Conservation (phyloP, 2,113 vertebrate genomes). For the Peromyscus maniculatus region DNA sequence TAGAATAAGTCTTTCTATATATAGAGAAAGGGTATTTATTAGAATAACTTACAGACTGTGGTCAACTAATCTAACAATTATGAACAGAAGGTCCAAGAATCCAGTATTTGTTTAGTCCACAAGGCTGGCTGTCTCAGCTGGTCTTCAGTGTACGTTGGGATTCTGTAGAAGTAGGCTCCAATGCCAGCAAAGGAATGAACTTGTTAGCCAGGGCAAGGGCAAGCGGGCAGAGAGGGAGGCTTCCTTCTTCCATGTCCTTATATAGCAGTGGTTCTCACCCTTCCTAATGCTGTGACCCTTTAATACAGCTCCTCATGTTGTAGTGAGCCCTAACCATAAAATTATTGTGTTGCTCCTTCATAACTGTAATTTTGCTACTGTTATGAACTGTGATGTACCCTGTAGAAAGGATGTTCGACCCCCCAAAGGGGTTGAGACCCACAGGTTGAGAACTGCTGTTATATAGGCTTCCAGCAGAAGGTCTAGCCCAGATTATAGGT, state of each 20-base stretch:
- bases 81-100: not conserved
- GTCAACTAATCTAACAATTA: not conserved
- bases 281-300: not conserved
- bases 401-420: not conserved
- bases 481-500: not conserved
- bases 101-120: not conserved
- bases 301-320: not conserved
- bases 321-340: not conserved
- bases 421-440: too few relatives aligned
- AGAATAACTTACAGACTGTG: not conserved
- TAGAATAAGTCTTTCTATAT: not conserved
- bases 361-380: not conserved
- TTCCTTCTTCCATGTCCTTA: not conserved
- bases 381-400: not conserved
- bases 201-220: not conserved
- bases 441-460: not conserved
- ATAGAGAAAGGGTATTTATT: not conserved
- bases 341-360: not conserved
- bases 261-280: not conserved
- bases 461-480: not conserved
- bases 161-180: not conserved
- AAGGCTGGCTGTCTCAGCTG: not conserved
- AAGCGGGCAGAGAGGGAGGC: not conserved
- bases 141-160: not conserved
- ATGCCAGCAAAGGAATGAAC: not conserved